Evolutionary conservation across 2,888 invertebrate genomes (phyloP), one percentile per base, ranked within the genome.

Genomic region (Tetrapedia diversipes): DNA sequence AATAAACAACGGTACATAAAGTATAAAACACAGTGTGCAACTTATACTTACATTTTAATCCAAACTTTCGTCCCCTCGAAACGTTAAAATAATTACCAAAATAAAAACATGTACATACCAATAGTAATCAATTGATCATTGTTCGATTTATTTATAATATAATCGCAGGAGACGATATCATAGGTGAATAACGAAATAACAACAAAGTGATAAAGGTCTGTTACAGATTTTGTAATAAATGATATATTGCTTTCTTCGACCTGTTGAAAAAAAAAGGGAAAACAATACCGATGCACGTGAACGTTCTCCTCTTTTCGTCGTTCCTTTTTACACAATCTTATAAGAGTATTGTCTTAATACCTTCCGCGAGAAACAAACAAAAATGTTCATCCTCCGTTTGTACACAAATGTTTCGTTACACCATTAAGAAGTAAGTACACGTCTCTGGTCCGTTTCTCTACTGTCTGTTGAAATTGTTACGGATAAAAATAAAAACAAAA

Each of bases 281-380:
- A 43, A 29, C 57, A 39, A 32, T 39, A 67, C 29, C n/a, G 49
- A n/a, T 60, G 11, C 39, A 22, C 8, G 47, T 49, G 60, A 49
- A 51, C 10, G 29, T 49, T 49, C 37, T 59, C 16, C n/a, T n/a
- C n/a, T n/a, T n/a, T n/a, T n/a, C n/a, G n/a, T n/a, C n/a, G n/a
- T n/a, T n/a, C n/a, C n/a, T 22, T 37, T 68, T 60, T 37, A 56
- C 41, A 57, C 56, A 69, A 32, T 14, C 47, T 51, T 53, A 59
- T 65, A 72, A n/a, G 74, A 74, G 72, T 74, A 59, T 65, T 63
- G 56, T 57, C 29, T 72, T 59, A 75, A 65, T 59, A 72, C 65
- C 59, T 72, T 45, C 34, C 32, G 16, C 51, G n/a, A n/a, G n/a
- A n/a, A n/a, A n/a, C n/a, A n/a, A n/a, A n/a, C n/a, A n/a, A 39